These are phyloP conservation scores for Scolopax mira DNA, from an alignment of 2,113 vertebrate genomes.

Conservation along the genomic window DNA sequence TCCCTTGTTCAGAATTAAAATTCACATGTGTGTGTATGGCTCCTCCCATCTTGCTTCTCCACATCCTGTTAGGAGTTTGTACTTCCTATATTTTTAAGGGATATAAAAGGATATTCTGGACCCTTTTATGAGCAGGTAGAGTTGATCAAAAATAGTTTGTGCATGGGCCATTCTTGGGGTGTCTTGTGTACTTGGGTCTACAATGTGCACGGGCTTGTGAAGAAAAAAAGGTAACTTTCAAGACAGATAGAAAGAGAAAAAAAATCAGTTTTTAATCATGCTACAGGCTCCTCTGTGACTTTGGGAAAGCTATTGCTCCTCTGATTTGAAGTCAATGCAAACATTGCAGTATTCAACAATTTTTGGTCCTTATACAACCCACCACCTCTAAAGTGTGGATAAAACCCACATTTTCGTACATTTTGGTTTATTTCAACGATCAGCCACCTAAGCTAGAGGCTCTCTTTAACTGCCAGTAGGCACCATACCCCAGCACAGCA, in stretches of 20 bases:
- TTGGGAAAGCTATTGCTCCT: neutral
- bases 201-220: rapidly evolving
- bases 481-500: rapidly evolving
- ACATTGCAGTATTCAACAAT: neutral
- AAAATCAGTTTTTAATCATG: neutral
- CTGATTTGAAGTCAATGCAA: neutral
- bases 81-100: neutral
- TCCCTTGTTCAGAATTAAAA: neutral
- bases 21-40: rapidly evolving
- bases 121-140: neutral
- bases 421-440: neutral
- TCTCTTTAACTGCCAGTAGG: neutral
- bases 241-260: neutral
- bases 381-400: neutral
- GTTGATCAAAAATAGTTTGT: neutral
- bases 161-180: neutral
- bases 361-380: neutral
- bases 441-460: neutral
- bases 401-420: rapidly evolving
- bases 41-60: rapidly evolving
- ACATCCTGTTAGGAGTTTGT: rapidly evolving
- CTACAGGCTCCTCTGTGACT: neutral
- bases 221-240: neutral
- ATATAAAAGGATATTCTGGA: neutral
- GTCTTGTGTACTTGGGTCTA: neutral